Evolutionary conservation across 2,113 vertebrate species (phyloP).

Genomic region (Entelurus aequoreus): DNA sequence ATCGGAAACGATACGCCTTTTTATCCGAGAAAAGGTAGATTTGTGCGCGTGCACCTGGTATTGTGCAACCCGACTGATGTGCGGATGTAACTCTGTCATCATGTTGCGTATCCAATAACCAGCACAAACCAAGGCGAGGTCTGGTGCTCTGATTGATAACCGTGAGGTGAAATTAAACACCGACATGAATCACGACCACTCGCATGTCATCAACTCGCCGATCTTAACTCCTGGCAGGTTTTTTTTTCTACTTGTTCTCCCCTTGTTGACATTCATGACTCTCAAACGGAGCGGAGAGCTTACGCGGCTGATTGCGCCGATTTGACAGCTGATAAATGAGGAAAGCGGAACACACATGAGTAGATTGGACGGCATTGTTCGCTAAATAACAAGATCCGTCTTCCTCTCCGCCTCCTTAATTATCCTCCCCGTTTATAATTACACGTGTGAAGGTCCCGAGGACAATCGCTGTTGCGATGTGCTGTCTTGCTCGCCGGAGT

Average conservation of each 20-base stretch:
- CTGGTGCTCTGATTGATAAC: neutral
- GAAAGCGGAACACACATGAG: conserved; percentile 47
- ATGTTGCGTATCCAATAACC: neutral
- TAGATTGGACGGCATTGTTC: conserved; percentile 65
- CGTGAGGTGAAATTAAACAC: conserved; percentile 12
- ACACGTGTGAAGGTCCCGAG: conserved; percentile 62
- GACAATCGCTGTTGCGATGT: conserved; percentile 53
- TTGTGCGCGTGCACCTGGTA: no score
- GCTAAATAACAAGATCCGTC: conserved; percentile 64
- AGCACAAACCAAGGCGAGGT: neutral
- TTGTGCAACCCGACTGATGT: neutral
- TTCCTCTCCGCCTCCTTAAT: conserved; percentile 64
- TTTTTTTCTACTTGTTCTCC: neutral
- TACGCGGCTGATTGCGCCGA: conserved; percentile 57
- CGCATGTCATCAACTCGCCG: conserved; percentile 31
- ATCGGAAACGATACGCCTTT: no score
- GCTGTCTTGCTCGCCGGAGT: conserved; percentile 40
- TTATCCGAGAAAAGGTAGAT: no score
- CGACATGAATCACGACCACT: conserved; percentile 29
- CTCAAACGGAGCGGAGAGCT: conserved; percentile 18
- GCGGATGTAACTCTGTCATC: neutral
- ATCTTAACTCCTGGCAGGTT: conserved; percentile 52
- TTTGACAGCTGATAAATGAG: conserved; percentile 59
- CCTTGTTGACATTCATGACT: conserved; percentile 51
- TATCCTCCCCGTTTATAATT: conserved; percentile 66